Base-by-base conservation (phyloP, 2,797 vertebrate genomes). In the Ctenochaetus hawaiiensis region DNA sequence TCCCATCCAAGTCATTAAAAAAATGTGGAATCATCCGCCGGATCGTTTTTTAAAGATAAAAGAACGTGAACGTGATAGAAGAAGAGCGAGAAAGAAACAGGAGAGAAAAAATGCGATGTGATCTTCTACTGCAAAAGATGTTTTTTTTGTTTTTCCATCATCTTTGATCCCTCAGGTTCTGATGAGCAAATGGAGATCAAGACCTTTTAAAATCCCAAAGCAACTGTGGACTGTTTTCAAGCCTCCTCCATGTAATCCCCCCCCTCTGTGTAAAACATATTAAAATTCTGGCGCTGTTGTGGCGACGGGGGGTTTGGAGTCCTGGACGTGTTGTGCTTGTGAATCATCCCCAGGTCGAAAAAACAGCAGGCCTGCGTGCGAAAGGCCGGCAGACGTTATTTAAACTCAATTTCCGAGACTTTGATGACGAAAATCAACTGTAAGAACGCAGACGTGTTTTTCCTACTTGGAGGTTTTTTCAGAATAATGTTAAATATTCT, bases 171-270 rank as follows among this genome's bases (percentile, higher is more conserved):
- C 72, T 20, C 11, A 8, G 61, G 76, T 82, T 90, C 78, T 77
- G 77, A 84, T 30, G 71, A 88, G 82, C 77, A 89, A 89, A 91
- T 83, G 78, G 82, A 92, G 89, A 93, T 90, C 87, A 90, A 82
- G 92, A 92, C 89, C 85, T 53, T 20, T 45, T 11, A 26, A 87
- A 88, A 79, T 92, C 89, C 74, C 86, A 79, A 60, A 82, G 75
- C 77, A 85, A 49, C 67, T n/a, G 65, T 59, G 86, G 83, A 81
- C 22, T 44, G 75, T 72, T 80, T 74, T 66, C 76, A 49, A 77
- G 34, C 80, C 81, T 81, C 70, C 76, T 80, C 64, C 58, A 47
- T 77, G 81, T 88, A 87, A 89, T 80, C 49, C 64, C 37, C 1
- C 59, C 78, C 60, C 10, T 6, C 63, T 65, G 68, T 65, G 82